Evolutionary conservation across 2,797 vertebrate species (phyloP).

Genomic region (Sciurus carolinensis): DNA sequence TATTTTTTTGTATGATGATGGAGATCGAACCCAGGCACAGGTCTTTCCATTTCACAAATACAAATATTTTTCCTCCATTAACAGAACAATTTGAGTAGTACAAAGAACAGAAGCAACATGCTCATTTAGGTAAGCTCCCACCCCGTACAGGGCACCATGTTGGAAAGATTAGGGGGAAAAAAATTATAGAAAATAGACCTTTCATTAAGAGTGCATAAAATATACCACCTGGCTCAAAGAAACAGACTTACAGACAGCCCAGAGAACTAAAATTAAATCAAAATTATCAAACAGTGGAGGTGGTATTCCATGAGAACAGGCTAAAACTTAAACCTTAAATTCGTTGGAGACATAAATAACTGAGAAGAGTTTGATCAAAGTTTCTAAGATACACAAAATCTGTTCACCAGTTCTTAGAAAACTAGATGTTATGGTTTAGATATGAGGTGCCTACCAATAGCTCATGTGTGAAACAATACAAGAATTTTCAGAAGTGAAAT

Average conservation of each 20-base stretch:
- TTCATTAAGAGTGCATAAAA: not conserved
- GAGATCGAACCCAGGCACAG: not conserved
- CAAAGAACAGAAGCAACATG: not conserved
- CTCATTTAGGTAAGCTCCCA: not conserved
- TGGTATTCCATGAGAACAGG: not conserved
- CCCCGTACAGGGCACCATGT: not conserved
- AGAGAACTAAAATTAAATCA: constrained; percentile 57
- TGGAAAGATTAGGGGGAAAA: not conserved
- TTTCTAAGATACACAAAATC: constrained; percentile 43
- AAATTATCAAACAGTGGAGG: not conserved
- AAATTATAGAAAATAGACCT: not conserved
- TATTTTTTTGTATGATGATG: too few relatives aligned
- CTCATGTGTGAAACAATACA: too few relatives aligned
- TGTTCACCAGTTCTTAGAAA: not conserved
- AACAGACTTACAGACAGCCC: not conserved
- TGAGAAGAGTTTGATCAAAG: constrained; percentile 9
- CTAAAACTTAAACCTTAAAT: constrained; percentile 22
- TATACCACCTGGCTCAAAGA: not conserved
- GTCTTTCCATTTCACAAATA: not conserved
- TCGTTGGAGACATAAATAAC: not conserved
- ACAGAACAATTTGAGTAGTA: not conserved
- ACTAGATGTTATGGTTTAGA: not conserved
- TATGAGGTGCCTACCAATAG: too few relatives aligned
- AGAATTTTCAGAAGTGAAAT: too few relatives aligned
- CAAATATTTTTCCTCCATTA: constrained; percentile 15